phyloP scores from a whole-genome alignment of 1,140 invertebrate genomes.

The Sminthurides bifidus region DNA sequence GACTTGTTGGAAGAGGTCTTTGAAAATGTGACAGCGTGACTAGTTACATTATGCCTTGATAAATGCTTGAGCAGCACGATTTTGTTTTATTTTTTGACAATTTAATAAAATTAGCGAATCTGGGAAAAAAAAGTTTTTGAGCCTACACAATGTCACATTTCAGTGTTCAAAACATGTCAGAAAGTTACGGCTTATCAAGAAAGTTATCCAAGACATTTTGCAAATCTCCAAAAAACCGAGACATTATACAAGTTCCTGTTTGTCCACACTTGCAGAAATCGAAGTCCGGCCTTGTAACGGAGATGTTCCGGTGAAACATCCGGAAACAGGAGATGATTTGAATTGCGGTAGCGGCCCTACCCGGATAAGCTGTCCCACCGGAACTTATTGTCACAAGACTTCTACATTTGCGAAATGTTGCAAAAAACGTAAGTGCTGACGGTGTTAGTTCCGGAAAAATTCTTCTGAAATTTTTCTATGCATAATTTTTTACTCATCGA shows the following conservation, averaged over 20 bases:
- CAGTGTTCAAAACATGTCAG: not conserved
- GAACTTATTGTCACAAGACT: slow-evolving; percentile 72
- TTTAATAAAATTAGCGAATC: not conserved
- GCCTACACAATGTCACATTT: not conserved
- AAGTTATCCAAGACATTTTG: too few species aligned
- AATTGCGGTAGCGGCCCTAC: slow-evolving; percentile 70
- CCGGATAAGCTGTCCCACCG: slow-evolving; percentile 63
- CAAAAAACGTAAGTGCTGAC: slow-evolving; percentile 52
- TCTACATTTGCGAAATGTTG: slow-evolving; percentile 67
- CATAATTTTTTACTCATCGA: too few species aligned
- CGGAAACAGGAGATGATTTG: slow-evolving; percentile 57
- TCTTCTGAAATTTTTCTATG: too few species aligned
- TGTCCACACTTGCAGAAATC: slow-evolving; percentile 47
- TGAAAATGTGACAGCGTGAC: too few species aligned
- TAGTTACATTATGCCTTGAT: too few species aligned
- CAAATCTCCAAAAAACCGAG: too few species aligned
- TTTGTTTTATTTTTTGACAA: not conserved
- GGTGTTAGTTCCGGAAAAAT: not conserved
- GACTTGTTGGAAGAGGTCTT: too few species aligned
- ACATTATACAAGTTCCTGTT: too few species aligned
- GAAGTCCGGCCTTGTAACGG: slow-evolving; percentile 77
- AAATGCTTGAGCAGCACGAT: too few species aligned
- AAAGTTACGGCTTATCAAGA: not conserved
- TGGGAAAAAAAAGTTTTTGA: not conserved
- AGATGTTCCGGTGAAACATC: slow-evolving; percentile 58